Base-by-base conservation (phyloP, 2,888 invertebrate genomes). In the Papilio demoleus region DNA sequence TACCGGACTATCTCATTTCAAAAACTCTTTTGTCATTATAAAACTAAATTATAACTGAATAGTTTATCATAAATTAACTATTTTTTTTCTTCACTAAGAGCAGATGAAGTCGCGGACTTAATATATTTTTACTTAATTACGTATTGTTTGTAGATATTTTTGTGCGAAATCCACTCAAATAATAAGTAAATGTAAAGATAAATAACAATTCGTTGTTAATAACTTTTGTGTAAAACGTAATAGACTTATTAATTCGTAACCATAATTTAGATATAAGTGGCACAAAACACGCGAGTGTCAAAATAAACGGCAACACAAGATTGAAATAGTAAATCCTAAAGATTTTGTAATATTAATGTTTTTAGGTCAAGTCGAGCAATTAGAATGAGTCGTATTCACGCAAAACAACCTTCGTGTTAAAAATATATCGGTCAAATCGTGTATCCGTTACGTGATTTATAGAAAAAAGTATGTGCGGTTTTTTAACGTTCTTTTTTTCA, bases 341-440 rank as follows among this genome's bases (percentile, higher is more conserved):
- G 42, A 60, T 67, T 65, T 70, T 47, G 45, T 64, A 65, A 67
- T 42, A 31, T 60, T 56, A 65, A 64, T 40, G 64, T 70, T 67
- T 67, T 61, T 67, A 61, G 67, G 64, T 71, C 56, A 65, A 9
- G 61, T 72, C 67, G 67, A 64, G 68, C 40, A 67, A 82, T 83
- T 83, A 82, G 79, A 83, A 80, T 78, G 78, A 77, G 76, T 72
- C 74, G 75, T 77, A 74, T 77, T 81, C 85, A 86, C 84, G 87
- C 84, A 78, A 83, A 85, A 82, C 74, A 70, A 70, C 72, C 71
- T 76, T 77, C 70, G 71, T 76, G 76, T 74, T 76, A 74, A 75
- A 71, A 76, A 79, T 76, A 75, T 79, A 76, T 77, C 69, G 72
- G 73, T 63, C 71, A 67, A 72, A 74, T 74, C 71, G 72, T 74